Evolutionary conservation across 2,888 invertebrate species (phyloP), one percentile per base, ranked within the genome.

Genomic region (Sphecodes monilicornis): DNA sequence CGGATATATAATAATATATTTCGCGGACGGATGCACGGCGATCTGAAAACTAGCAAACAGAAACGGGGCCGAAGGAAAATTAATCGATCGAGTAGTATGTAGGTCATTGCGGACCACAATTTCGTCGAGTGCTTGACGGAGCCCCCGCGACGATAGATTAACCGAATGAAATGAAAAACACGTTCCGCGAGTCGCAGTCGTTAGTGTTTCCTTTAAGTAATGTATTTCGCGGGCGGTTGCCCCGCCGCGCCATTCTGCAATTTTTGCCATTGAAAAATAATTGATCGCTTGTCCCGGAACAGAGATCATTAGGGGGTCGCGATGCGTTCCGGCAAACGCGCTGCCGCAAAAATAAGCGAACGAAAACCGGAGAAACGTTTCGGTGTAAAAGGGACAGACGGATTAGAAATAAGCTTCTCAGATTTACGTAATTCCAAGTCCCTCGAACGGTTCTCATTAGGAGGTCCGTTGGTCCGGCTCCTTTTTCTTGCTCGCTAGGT

Each of bases 91-190:
- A 82, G 72, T 77, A 74, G 83, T 78, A 86, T 88, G 82, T 89
- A 80, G 89, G 89, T 89, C 88, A 88, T 86, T 78, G 90, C 80
- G 76, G 85, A 82, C 78, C 83, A 85, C 86, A 90, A 90, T 90
- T 90, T 86, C 81, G 80, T 85, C 78, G 88, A 84, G 83, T 71
- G 77, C 78, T 82, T 81, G 83, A 78, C 75, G 57, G 79, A 76
- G 76, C 80, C 76, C 78, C 76, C 78, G 82, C 26, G 82, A 71
- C 76, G 80, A 89, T 86, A 85, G 87, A 89, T 89, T 90, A 84
- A 86, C 90, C 69, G 85, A 90, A 89, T 87, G 87, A 88, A 87
- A 88, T 90, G 87, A 89, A 90, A 90, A 87, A 90, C 87, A 89
- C 89, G 87, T 84, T 85, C 82, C 71, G 73, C 80, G 73, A 75